Conservation (phyloP, 2,888 invertebrate species). For the Sarcophaga rosellei region DNA sequence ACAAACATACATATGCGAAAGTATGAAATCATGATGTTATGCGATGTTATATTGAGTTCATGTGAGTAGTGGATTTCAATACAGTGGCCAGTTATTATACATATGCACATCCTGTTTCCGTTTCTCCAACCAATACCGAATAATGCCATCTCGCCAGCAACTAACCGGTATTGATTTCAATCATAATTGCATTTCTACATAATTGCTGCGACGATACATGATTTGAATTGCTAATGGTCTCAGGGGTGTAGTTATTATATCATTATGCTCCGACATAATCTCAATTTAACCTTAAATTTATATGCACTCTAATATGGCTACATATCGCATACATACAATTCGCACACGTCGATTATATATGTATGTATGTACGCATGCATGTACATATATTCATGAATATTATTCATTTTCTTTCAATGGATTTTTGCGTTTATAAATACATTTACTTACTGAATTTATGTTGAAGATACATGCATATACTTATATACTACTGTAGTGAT, state of each 20-base stretch:
- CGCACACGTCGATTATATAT: too few species aligned
- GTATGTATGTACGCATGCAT: too few species aligned
- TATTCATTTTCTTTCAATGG: not conserved
- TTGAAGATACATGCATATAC: too few species aligned
- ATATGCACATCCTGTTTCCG: constrained; percentile 70
- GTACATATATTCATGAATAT: not conserved
- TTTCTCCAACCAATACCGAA: constrained; percentile 16
- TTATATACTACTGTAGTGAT: too few species aligned
- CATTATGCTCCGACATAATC: constrained; percentile 45
- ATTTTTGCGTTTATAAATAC: too few species aligned
- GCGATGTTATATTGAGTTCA: too few species aligned
- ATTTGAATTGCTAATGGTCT: constrained; percentile 70
- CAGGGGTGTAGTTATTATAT: constrained; percentile 37
- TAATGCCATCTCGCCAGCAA: constrained; percentile 40
- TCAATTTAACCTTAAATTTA: constrained; percentile 36
- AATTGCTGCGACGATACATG: constrained; percentile 76
- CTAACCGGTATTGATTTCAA: constrained; percentile 77
- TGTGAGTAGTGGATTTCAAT: too few species aligned
- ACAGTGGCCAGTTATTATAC: constrained; percentile 54
- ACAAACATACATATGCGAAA: too few species aligned
- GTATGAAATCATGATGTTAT: too few species aligned
- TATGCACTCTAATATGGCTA: not conserved
- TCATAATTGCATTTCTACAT: constrained; percentile 73
- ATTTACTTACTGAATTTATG: too few species aligned
- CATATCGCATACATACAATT: too few species aligned